These are phyloP conservation scores for Hypothenemus hampei DNA, from an alignment of 1,140 invertebrate species.

Conservation along the genomic window DNA sequence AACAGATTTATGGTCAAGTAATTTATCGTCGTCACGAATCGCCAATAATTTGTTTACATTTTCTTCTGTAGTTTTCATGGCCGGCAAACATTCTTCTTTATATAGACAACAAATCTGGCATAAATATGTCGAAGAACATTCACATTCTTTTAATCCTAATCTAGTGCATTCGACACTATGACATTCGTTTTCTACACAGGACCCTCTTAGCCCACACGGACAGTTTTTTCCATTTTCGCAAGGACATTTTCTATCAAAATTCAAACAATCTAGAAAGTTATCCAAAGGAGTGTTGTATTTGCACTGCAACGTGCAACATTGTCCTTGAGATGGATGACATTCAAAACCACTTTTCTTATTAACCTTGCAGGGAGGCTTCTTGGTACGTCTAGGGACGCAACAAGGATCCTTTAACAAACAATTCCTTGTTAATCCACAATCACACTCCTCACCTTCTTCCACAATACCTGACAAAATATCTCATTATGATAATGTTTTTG, in stretches of 20 bases:
- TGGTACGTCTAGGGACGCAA: conserved; percentile 27
- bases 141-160: conserved; percentile 29
- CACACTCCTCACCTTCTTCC: conserved; percentile 34
- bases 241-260: conserved; percentile 28
- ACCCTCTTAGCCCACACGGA: conserved; percentile 29
- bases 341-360: conserved; percentile 34
- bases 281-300: conserved; percentile 37
- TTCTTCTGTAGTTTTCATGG: conserved; percentile 9
- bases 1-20: too few species aligned
- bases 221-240: conserved; percentile 18
- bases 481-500: background rate
- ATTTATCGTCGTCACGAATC: background rate
- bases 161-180: conserved; percentile 33
- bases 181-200: conserved; percentile 25
- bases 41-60: background rate
- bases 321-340: conserved; percentile 49
- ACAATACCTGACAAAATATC: conserved; percentile 25
- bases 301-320: conserved; percentile 46
- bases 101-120: conserved; percentile 30
- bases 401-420: conserved; percentile 31
- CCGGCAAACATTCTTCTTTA: conserved; percentile 12
- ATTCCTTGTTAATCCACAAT: conserved; percentile 31
- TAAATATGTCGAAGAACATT: conserved; percentile 7
- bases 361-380: conserved; percentile 21
- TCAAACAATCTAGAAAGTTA: conserved; percentile 23